Percentiles rank a stretch among this genome's conserved stretches.
These are phyloP conservation scores for Hemicordylus capensis DNA, from an alignment of 2,113 vertebrate genomes.

Conservation along the genomic window DNA sequence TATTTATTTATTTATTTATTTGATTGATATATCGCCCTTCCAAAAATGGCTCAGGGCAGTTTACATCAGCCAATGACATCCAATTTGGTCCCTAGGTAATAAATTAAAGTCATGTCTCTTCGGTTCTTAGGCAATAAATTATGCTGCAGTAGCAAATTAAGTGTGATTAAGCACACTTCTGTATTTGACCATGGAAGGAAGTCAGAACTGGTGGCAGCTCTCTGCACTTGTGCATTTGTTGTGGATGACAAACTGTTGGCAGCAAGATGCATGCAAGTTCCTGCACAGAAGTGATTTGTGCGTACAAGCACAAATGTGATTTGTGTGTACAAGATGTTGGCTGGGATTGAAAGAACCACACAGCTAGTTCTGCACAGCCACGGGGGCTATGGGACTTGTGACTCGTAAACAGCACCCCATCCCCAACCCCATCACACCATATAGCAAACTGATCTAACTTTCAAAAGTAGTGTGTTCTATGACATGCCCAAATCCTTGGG, in stretches of 20 bases:
- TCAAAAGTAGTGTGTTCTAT: not conserved
- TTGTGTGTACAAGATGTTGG: not conserved
- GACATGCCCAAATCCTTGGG: not conserved
- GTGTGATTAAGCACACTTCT: not conserved
- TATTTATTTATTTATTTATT: too few species aligned
- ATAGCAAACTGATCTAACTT: not conserved
- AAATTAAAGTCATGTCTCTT: too few species aligned
- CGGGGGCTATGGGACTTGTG: not conserved
- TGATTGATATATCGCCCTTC: too few species aligned
- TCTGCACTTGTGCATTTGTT: not conserved
- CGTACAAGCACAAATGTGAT: not conserved
- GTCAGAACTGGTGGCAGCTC: not conserved
- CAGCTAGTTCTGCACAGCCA: not conserved
- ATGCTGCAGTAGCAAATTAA: not conserved
- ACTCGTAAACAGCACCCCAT: not conserved
- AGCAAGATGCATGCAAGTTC: not conserved
- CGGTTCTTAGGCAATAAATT: not conserved
- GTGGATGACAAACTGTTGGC: not conserved
- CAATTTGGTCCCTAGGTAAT: too few species aligned
- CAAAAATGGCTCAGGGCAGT: too few species aligned
- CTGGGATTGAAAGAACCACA: not conserved
- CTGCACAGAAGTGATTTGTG: not conserved
- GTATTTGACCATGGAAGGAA: not conserved
- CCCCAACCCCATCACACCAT: too few species aligned
- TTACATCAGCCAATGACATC: too few species aligned